Evolutionary conservation across 2,888 invertebrate genomes (phyloP), one percentile per base, ranked within the genome.

Genomic region (Megastigmus dorsalis): DNA sequence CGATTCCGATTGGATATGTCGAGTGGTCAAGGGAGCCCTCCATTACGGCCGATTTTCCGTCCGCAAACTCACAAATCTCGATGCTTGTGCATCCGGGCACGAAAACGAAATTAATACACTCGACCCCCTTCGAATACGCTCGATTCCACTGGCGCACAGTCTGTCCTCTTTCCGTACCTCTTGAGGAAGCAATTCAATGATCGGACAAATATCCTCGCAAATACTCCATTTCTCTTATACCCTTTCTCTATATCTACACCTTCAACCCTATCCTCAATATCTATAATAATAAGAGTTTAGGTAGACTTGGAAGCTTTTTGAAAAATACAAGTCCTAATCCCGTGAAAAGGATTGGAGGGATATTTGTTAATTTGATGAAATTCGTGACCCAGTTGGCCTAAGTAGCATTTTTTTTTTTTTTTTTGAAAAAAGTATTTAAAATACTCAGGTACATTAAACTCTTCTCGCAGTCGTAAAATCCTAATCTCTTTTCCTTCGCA

Each of bases 41-140:
- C 26, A 50, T 23, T 50, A 3, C 50, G 26, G 3, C 15, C 20
- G 48, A 62, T 65, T 15, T 15, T 13, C 26, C 10, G 26, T 20
- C 28, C 7, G 20, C 38, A 28, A 54, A 41, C 30, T 54, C 30
- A 30, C 41, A 54, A 52, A 54, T 66, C 54, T 43, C 54, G n/a
- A n/a, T n/a, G n/a, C n/a, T n/a, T n/a, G 20, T 26, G 30, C 4
- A n/a, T n/a, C 15, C 38, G 23, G 5, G 30, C 13, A 15, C 52
- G 26, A n/a, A 52, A 20, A 2, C 15, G 63, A 63, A 63, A 65
- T 65, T 65, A 52, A 65, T 65, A 50, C 52, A 52, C 63, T 65
- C 36, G 63, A 65, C 63, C 52, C 18, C 20, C 6, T 13, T n/a
- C n/a, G n/a, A 6, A 48, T 48, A 18, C n/a, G 41, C 59, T 48